Evolutionary conservation across 2,797 vertebrate species (phyloP).

Genomic region (Taeniopygia guttata): DNA sequence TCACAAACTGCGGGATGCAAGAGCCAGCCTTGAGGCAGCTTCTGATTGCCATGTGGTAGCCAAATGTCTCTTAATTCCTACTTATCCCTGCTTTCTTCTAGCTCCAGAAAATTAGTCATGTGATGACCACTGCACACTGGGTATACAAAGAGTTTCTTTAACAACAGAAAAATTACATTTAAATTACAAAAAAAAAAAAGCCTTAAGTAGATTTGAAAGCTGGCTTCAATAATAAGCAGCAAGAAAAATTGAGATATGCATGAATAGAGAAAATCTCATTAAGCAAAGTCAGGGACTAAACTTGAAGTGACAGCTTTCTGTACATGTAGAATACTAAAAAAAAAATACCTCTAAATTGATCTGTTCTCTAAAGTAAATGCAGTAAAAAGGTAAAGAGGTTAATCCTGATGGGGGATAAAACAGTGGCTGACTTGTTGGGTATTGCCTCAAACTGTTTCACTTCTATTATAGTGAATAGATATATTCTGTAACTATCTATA

Average conservation of each 20-base stretch:
- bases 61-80: slow-evolving; percentile 9
- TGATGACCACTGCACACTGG: neutral
- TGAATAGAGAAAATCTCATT: neutral
- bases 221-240: neutral
- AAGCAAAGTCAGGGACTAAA: neutral
- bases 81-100: neutral
- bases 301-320: neutral
- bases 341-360: neutral
- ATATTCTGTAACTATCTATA: neutral
- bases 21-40: neutral
- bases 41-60: neutral
- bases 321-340: neutral
- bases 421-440: neutral
- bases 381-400: neutral
- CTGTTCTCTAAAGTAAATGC: neutral
- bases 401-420: neutral
- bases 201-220: neutral
- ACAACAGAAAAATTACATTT: neutral
- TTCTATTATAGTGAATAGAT: neutral
- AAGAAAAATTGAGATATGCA: neutral
- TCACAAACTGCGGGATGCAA: neutral
- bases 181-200: neutral
- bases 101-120: neutral
- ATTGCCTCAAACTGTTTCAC: neutral
- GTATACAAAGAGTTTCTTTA: neutral